Percentiles rank a stretch among this genome's conserved stretches.
Conservation (phyloP, 2,797 vertebrate genomes). For the Typhlichthys subterraneus region DNA sequence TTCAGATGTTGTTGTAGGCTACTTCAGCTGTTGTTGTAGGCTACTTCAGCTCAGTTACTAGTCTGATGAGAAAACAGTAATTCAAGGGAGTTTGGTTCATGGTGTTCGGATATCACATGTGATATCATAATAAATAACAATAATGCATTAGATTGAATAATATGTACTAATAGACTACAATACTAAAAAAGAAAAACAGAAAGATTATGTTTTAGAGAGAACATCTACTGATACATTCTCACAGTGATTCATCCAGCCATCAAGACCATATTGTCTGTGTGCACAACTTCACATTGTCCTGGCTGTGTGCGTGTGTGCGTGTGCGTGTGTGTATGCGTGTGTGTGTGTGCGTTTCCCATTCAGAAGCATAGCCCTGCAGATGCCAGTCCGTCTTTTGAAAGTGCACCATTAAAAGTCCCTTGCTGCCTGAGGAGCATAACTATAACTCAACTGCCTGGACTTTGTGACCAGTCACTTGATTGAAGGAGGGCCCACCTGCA, state of each 20-base stretch:
- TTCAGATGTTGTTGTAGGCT: too few species aligned
- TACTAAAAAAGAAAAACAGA: too few species aligned
- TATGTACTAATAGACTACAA: too few species aligned
- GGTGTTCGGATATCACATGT: too few species aligned
- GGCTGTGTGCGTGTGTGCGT: slow-evolving; percentile 9
- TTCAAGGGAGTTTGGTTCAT: too few species aligned
- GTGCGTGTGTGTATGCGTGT: slow-evolving; percentile 4
- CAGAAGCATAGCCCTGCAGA: slow-evolving; percentile 61
- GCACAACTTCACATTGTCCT: slow-evolving; percentile 6
- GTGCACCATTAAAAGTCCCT: slow-evolving; percentile 70
- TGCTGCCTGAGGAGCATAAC: slow-evolving; percentile 61
- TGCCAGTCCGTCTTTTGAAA: slow-evolving; percentile 74
- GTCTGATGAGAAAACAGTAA: too few species aligned
- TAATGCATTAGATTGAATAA: too few species aligned
- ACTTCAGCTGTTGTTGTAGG: too few species aligned
- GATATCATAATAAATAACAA: too few species aligned
- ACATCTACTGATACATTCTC: too few species aligned
- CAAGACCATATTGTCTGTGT: slow-evolving; percentile 4
- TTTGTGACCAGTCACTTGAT: slow-evolving; percentile 62
- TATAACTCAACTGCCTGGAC: slow-evolving; percentile 65
- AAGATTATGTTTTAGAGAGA: too few species aligned
- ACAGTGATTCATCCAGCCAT: not conserved
- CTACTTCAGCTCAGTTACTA: too few species aligned
- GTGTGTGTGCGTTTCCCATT: slow-evolving; percentile 13
- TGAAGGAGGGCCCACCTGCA: slow-evolving; percentile 49